Conservation (phyloP, 2,113 vertebrate species). For the Pithys albifrons region DNA sequence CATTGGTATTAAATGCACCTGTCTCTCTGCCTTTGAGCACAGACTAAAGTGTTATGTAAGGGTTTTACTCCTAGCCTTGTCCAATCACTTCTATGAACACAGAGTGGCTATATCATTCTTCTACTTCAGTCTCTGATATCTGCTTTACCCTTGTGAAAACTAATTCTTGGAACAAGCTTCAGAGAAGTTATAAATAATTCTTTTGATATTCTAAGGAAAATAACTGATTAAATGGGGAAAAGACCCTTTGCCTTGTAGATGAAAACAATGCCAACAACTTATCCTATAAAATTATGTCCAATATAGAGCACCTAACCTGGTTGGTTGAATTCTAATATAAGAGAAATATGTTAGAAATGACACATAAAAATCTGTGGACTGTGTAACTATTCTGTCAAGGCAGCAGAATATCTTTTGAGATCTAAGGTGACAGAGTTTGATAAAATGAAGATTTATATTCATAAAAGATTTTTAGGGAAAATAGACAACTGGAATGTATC, state of each 20-base stretch:
- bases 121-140: background rate
- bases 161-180: background rate
- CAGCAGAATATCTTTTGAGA: conserved; percentile 21
- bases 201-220: background rate
- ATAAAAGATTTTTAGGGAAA: background rate
- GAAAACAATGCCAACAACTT: background rate
- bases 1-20: background rate
- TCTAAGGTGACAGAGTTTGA: background rate
- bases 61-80: background rate
- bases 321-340: conserved; percentile 10
- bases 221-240: background rate
- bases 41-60: background rate
- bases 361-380: conserved; percentile 35
- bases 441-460: background rate
- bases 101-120: background rate
- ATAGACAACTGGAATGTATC: background rate
- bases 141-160: background rate
- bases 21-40: background rate
- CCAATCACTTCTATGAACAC: background rate
- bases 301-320: background rate
- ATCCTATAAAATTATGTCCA: background rate
- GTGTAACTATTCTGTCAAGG: conserved; percentile 40
- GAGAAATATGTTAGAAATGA: conserved; percentile 9
- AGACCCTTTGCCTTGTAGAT: background rate
- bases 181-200: background rate